Base-by-base conservation (phyloP, 2,113 vertebrate genomes). In the Daphoenositta chrysoptera region DNA sequence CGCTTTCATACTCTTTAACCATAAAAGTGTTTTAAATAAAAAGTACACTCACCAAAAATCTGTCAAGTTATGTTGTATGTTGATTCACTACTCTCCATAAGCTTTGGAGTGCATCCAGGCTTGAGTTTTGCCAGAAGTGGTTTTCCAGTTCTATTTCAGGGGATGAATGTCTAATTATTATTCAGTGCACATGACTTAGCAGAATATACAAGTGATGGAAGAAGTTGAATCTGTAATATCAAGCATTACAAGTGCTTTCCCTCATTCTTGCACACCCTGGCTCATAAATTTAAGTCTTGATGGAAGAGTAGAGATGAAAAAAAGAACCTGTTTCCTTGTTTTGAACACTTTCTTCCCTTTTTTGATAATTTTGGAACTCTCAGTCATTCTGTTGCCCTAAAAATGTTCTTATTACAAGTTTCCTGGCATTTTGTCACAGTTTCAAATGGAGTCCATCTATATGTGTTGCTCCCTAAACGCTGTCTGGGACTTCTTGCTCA, bases 161-260 rank as follows among this genome's bases (percentile, higher is more conserved):
- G 93, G 90, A 95, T 94, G 82, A 92, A 84, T 97, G 91, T 97
- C 96, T 97, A 96, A 97, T 98, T 98, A 96, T 95, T 97, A 97
- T 98, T 97, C 97, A 93, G 33, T 94, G 77, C 88, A 87, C 61
- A 76, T 82, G 88, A 91, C 83, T 96, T 94, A 83, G 87, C 93
- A 89, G 95, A 97, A 95, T 96, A 89, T 73, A 91, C 87, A 90
- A 96, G 79, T 83, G 93, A 93, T 96, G 93, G 97, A 91, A 97
- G 95, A 95, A 96, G 73, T 83, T 48, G 37, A 94, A 81, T 96
- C 88, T 94, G 31, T 94, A 83, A 78, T 94, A 86, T 76, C 80
- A 96, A 94, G 81, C 68, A 69, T 66, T 92, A 84, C 68, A 60
- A 93, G 73, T 71, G 70, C 61, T 83, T 93, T 97, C 86, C 53